phyloP scores from a whole-genome alignment of 2,797 vertebrate genomes.

The Trachops cirrhosus region DNA sequence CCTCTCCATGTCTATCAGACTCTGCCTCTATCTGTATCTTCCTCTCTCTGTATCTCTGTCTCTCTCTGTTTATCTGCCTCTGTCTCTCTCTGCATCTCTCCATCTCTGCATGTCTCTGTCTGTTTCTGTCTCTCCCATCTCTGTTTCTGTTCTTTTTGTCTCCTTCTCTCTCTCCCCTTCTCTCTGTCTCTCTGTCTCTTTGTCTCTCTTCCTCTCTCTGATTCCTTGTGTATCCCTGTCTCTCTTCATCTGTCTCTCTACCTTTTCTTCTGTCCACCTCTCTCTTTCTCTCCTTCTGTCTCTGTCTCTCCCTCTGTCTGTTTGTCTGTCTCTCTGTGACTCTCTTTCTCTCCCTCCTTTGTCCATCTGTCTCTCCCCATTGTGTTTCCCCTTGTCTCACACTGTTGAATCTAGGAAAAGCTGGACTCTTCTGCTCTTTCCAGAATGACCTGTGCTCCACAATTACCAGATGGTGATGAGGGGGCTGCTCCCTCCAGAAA shows the following conservation, averaged over 20 bases:
- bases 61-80: not conserved
- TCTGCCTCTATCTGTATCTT: no score
- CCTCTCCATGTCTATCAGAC: not conserved
- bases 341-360: not conserved
- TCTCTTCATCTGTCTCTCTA: not conserved
- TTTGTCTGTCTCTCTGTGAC: not conserved
- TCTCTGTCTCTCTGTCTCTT: no score
- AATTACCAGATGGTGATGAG: not conserved
- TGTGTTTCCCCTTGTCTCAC: no score
- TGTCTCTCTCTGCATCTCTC: not conserved
- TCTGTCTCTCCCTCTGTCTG: no score
- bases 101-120: not conserved
- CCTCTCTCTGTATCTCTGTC: not conserved
- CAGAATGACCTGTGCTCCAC: not conserved
- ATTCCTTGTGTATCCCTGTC: not conserved
- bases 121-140: not conserved
- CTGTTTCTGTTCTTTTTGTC: not conserved
- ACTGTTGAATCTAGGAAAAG: no score
- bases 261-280: no score
- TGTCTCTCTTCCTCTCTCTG: no score
- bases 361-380: not conserved
- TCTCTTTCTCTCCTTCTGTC: not conserved
- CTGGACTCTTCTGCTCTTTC: not conserved
- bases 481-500: not conserved
- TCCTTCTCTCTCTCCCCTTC: fast-evolving